phyloP scores from a whole-genome alignment of 30 jellyfish, hydroid and myxozoan genomes.

The Aurelia coerulea region DNA sequence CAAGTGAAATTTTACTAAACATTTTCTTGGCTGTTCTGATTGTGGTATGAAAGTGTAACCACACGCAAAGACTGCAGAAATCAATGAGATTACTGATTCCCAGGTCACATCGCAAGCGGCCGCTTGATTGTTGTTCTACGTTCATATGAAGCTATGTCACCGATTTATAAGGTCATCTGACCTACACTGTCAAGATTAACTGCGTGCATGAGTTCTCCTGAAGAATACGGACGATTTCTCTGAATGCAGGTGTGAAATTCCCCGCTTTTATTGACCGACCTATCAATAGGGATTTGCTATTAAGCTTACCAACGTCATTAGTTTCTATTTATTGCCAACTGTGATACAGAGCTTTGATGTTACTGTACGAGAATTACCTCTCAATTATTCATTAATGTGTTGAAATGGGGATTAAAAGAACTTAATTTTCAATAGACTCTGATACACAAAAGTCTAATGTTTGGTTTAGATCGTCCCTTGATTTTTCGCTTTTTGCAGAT shows the following conservation, averaged over 20 bases:
- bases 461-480: slow-evolving; percentile 51
- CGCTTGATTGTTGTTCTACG: slow-evolving; percentile 48
- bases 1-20: slow-evolving; percentile 59
- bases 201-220: slow-evolving; percentile 53
- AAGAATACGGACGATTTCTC: slow-evolving; percentile 58
- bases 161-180: slow-evolving; percentile 76
- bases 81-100: slow-evolving; percentile 51
- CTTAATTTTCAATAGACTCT: slow-evolving; percentile 51
- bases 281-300: slow-evolving; percentile 65
- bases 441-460: slow-evolving; percentile 45
- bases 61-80: slow-evolving; percentile 55
- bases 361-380: slow-evolving; percentile 24
- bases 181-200: slow-evolving; percentile 69
- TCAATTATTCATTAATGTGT: slow-evolving; percentile 50
- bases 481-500: slow-evolving; percentile 12
- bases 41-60: slow-evolving; percentile 64
- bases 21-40: slow-evolving; percentile 76
- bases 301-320: slow-evolving; percentile 46
- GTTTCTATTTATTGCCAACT: slow-evolving; percentile 60
- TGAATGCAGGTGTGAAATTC: slow-evolving; percentile 63
- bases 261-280: slow-evolving; percentile 69
- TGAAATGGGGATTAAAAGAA: slow-evolving; percentile 46
- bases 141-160: slow-evolving; percentile 68
- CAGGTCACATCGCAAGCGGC: slow-evolving; percentile 68
- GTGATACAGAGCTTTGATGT: slow-evolving; percentile 41